These are phyloP conservation scores for Drosophila eohydei DNA, from an alignment of 2,888 invertebrate species.

Conservation along the genomic window DNA sequence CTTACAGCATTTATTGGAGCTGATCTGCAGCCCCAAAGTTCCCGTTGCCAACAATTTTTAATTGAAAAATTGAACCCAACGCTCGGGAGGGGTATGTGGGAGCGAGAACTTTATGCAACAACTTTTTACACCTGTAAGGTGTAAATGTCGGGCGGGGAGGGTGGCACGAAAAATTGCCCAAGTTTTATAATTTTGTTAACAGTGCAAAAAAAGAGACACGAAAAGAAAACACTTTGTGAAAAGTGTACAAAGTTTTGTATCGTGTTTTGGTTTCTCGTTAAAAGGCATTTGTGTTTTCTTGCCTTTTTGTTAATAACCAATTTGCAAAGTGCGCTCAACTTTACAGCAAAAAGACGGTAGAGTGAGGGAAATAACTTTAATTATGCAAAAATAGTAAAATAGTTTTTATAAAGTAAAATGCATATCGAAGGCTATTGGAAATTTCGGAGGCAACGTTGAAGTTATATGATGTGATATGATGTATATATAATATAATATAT, in stretches of 20 bases:
- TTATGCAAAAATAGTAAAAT: constrained; percentile 4
- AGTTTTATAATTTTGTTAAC: constrained; percentile 79
- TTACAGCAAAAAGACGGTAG: constrained; percentile 44
- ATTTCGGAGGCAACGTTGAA: background rate
- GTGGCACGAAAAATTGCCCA: constrained; percentile 52
- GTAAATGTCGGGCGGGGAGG: constrained; percentile 2
- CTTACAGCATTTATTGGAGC: constrained; percentile 41
- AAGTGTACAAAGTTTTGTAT: constrained; percentile 69
- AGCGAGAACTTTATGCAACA: constrained; percentile 54
- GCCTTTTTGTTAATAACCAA: constrained; percentile 70
- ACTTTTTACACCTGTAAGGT: constrained; percentile 70
- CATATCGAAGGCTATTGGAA: background rate
- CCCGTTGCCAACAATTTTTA: constrained; percentile 33
- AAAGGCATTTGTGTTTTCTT: constrained; percentile 60
- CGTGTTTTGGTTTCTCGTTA: constrained; percentile 64
- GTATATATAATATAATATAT: background rate
- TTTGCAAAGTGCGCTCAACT: constrained; percentile 77
- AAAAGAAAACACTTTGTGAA: constrained; percentile 58
- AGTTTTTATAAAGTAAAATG: background rate
- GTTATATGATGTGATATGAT: background rate
- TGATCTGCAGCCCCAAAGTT: constrained; percentile 8
- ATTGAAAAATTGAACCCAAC: constrained; percentile 72
- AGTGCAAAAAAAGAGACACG: constrained; percentile 44
- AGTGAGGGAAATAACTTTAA: constrained; percentile 8
- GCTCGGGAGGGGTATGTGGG: constrained; percentile 11